Base-by-base conservation (phyloP, 2,113 vertebrate species). In the Myanophis thanlyinensis region DNA sequence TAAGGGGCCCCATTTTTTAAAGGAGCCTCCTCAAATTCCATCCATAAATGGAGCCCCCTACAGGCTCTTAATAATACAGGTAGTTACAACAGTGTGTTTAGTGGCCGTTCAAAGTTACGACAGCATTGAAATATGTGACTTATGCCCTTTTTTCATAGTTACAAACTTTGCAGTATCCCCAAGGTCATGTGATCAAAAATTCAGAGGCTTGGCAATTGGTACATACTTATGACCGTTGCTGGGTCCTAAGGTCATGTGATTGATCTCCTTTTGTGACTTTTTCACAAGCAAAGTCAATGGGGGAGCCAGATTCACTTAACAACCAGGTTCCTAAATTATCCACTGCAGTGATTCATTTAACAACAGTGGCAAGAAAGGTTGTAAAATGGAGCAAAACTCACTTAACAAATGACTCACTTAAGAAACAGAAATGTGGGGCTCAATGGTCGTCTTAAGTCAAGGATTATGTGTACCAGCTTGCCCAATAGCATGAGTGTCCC, bases 391-490 rank as follows among this genome's bases (percentile, higher is more conserved):
- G 11, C 59, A 62, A n/a, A 62, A 2, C 11, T 62, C 59, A 62
- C 27, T 56, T 62, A 62, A 62, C 27, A n/a, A 62, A 62, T 35
- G 11, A 5, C 30, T 18, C 12, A 35, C 12, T 67, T n/a, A 67
- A 15, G 13, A 67, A 67, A 35, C 59, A n/a, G 4, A n/a, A 15
- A 67, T 67, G 5, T 67, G 30, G 30, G 62, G 30, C 5, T n/a
- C 5, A 67, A 2, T 35, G 30, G 1, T 67, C 4, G 1, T 35
- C 1, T 1, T 15, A 35, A 15, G 1, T 4, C 0, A 25, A 67
- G 30, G 13, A 35, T 5, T 15, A 35, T 0, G 1, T n/a, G 4
- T 35, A 35, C 12, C 30, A 2, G 12, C 30, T 67, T 35, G 30
- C 62, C 15, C 30, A 67, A 67, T 35, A 67, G 30, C 62, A 35